Percentiles rank a stretch among this genome's conserved stretches.
These are phyloP conservation scores for Galaxea fascicularis DNA, from an alignment of 92 coral and sea anemone species.

Conservation along the genomic window DNA sequence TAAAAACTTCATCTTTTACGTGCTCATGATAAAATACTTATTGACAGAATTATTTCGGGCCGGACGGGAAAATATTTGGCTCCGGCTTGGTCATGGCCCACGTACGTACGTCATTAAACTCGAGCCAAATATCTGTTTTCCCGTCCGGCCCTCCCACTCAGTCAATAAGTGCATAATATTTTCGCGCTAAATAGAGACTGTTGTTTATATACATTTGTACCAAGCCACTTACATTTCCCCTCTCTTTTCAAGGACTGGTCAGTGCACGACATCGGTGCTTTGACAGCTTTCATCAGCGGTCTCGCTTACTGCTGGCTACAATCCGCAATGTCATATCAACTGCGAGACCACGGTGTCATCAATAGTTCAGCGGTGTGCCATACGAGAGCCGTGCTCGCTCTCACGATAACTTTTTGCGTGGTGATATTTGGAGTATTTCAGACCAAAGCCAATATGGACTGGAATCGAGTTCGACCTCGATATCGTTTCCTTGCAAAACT, in stretches of 20 bases:
- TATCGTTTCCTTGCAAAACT: conserved; percentile 76
- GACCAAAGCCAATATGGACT: conserved; percentile 64
- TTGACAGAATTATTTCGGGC: too few species aligned
- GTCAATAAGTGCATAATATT: too few species aligned
- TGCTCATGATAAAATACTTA: too few species aligned
- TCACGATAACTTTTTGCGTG: conserved; percentile 69
- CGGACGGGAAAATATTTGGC: too few species aligned
- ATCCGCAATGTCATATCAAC: conserved; percentile 81
- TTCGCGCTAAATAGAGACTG: too few species aligned
- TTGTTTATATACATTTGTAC: too few species aligned
- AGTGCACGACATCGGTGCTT: conserved; percentile 81
- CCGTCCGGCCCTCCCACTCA: too few species aligned
- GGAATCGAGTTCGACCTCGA: conserved; percentile 76
- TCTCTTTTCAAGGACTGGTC: conserved; percentile 50
- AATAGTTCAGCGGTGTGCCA: conserved; percentile 89
- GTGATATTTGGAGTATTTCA: conserved; percentile 69
- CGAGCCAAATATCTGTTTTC: too few species aligned
- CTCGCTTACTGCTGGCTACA: conserved; percentile 87
- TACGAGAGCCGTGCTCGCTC: conserved; percentile 74
- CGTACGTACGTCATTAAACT: too few species aligned
- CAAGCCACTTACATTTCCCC: not conserved
- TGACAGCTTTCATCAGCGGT: conserved; percentile 76
- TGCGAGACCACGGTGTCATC: conserved; percentile 93
- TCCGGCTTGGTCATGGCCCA: too few species aligned
- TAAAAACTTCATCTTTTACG: too few species aligned